These are phyloP conservation scores for Sebastes fasciatus DNA, from an alignment of 2,113 vertebrate species.

Conservation along the genomic window DNA sequence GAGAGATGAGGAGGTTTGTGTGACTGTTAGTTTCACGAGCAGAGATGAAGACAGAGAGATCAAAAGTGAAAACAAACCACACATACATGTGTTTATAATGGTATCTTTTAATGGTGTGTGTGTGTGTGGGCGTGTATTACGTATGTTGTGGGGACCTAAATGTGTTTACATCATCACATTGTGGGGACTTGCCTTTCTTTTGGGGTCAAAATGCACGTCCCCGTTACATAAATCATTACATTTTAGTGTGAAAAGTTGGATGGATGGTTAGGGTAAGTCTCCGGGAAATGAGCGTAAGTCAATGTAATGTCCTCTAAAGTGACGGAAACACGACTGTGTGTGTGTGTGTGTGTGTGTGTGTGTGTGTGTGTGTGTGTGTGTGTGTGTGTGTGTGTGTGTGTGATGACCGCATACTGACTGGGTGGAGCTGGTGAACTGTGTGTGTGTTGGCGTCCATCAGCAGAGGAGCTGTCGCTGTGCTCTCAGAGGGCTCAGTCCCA, in stretches of 20 bases:
- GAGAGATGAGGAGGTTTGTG: neutral
- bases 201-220: too few relatives aligned
- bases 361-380: constrained; percentile 25
- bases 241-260: too few relatives aligned
- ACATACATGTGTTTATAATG: neutral
- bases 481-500: constrained; percentile 25
- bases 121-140: neutral
- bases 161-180: too few relatives aligned
- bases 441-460: constrained; percentile 62
- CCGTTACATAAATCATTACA: too few relatives aligned
- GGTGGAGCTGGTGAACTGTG: constrained; percentile 53
- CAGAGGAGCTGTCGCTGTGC: constrained; percentile 71
- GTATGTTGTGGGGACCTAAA: too few relatives aligned
- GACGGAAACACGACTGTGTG: too few relatives aligned
- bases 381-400: constrained; percentile 27
- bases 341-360: constrained; percentile 3
- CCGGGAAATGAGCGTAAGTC: too few relatives aligned
- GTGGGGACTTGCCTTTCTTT: too few relatives aligned
- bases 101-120: neutral
- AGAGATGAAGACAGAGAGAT: neutral
- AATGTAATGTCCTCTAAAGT: too few relatives aligned
- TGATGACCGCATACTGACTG: constrained; percentile 62
- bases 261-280: too few relatives aligned
- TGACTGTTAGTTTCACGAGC: too few relatives aligned
- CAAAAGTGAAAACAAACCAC: neutral